Evolutionary conservation across 2,797 vertebrate genomes (phyloP).

Genomic region (Tympanoctomys barrerae): DNA sequence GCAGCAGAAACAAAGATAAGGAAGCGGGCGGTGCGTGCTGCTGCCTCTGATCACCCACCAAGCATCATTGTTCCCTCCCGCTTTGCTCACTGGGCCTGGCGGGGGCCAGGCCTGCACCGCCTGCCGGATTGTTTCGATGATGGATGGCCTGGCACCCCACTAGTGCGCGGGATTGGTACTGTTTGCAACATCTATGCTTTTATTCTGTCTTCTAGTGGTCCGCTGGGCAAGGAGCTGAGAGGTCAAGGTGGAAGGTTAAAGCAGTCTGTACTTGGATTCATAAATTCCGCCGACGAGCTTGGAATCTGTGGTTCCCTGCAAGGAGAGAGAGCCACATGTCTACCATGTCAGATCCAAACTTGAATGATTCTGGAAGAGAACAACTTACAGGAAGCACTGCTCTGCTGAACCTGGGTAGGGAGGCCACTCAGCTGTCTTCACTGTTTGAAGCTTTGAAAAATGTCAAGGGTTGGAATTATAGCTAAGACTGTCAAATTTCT

Average conservation of each 20-base stretch:
- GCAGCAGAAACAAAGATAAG: slow-evolving; percentile 72
- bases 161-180: slow-evolving; percentile 4
- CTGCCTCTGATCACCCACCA: not conserved
- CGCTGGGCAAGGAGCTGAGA: slow-evolving; percentile 29
- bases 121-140: not conserved
- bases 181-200: not conserved
- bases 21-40: not conserved
- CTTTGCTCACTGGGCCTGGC: slow-evolving; percentile 17
- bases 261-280: not conserved
- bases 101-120: not conserved
- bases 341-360: not conserved
- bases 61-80: not conserved
- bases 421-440: not conserved
- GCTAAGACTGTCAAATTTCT: slow-evolving; percentile 1
- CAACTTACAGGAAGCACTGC: not conserved
- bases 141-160: not conserved
- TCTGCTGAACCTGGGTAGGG: not conserved
- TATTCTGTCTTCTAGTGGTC: not conserved
- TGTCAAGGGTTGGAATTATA: not conserved
- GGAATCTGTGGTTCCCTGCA: not conserved
- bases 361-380: not conserved
- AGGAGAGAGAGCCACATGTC: not conserved
- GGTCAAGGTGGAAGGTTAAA: not conserved
- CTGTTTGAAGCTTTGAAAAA: not conserved
- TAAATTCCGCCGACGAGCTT: not conserved